Conservation (phyloP, 2,888 invertebrate species). For the Noctua janthe region DNA sequence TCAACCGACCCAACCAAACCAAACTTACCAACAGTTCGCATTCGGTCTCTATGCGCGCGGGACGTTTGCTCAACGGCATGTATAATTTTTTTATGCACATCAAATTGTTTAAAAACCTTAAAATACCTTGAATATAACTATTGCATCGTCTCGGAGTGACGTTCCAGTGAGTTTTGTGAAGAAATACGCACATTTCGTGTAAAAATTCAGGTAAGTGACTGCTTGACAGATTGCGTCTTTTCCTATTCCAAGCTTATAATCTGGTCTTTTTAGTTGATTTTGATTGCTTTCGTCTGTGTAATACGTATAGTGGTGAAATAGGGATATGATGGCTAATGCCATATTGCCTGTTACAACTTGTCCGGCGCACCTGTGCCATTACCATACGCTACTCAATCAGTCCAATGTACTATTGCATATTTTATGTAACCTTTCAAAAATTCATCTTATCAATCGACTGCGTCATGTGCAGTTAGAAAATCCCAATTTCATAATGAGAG, state of each 20-base stretch:
- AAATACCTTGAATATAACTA: constrained; percentile 87
- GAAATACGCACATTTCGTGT: constrained; percentile 82
- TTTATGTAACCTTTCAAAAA: constrained; percentile 69
- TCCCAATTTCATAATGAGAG: constrained; percentile 83
- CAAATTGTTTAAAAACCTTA: constrained; percentile 88
- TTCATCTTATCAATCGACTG: constrained; percentile 74
- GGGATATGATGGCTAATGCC: constrained; percentile 66
- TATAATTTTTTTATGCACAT: constrained; percentile 89
- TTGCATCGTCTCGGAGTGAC: constrained; percentile 83
- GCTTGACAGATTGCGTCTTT: constrained; percentile 90
- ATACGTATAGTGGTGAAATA: constrained; percentile 58
- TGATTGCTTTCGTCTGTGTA: constrained; percentile 75
- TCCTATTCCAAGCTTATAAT: constrained; percentile 81
- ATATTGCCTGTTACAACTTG: constrained; percentile 73
- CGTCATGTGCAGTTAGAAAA: constrained; percentile 77
- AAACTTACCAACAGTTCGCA: constrained; percentile 90
- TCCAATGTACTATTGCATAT: constrained; percentile 59
- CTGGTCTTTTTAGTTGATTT: constrained; percentile 74
- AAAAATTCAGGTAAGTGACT: constrained; percentile 88
- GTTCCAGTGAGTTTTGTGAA: constrained; percentile 85
- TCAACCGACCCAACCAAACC: constrained; percentile 81
- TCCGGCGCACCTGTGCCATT: constrained; percentile 72
- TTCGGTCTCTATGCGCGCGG: constrained; percentile 89
- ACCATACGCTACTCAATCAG: constrained; percentile 74
- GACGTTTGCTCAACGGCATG: constrained; percentile 88